phyloP scores from a whole-genome alignment of 2,113 vertebrate species.

The Stegostoma tigrinum region DNA sequence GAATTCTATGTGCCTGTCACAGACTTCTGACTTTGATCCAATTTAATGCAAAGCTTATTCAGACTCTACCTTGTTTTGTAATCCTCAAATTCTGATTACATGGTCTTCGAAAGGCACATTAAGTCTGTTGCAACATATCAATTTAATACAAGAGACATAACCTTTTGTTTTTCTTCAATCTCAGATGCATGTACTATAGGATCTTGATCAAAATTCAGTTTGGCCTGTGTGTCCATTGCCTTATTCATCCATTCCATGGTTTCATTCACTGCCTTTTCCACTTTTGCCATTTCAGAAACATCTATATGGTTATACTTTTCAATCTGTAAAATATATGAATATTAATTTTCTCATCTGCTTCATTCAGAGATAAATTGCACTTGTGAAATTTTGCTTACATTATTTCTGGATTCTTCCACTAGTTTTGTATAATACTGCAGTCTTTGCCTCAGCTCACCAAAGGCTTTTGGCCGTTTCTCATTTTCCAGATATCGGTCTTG shows the following conservation, averaged over 20 bases:
- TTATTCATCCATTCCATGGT: conserved; percentile 67
- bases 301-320: conserved; percentile 67
- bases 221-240: conserved; percentile 60
- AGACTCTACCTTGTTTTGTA: neutral
- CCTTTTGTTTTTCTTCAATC: conserved; percentile 63
- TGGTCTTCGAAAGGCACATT: neutral
- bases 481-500: conserved; percentile 55
- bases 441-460: conserved; percentile 58
- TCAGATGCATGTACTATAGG: conserved; percentile 57
- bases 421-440: conserved; percentile 61
- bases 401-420: conserved; percentile 59
- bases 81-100: neutral
- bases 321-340: conserved; percentile 50
- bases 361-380: neutral
- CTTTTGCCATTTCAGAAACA: conserved; percentile 66
- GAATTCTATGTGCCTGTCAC: neutral
- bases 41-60: neutral
- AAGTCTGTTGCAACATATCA: neutral
- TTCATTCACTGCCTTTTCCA: conserved; percentile 63
- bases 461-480: conserved; percentile 56
- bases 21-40: neutral
- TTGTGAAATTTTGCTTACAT: conserved; percentile 46
- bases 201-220: conserved; percentile 59
- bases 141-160: conserved; percentile 39
- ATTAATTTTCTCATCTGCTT: neutral